Conservation (phyloP, 2,113 vertebrate species). For the Gambusia affinis region DNA sequence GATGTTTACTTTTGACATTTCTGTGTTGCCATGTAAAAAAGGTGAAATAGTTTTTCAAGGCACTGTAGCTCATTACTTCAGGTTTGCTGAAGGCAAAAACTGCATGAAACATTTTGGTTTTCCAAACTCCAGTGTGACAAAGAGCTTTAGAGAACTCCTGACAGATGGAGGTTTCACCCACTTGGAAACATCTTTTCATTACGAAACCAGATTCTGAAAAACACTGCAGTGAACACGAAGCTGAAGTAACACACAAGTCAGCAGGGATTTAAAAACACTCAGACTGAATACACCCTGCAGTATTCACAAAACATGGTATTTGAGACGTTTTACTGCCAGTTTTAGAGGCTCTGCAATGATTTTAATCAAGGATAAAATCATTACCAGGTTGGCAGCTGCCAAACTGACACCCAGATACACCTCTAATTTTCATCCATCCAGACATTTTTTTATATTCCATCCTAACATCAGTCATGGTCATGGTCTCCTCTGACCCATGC, state of each 20-base stretch:
- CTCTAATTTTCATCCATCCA: too few relatives aligned
- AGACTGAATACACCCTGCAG: neutral
- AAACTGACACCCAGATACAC: too few relatives aligned
- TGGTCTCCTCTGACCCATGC: neutral
- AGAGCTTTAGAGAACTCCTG: neutral
- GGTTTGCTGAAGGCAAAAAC: neutral
- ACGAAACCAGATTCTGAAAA: neutral
- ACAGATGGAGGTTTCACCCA: neutral
- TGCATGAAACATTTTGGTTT: neutral
- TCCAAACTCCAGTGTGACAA: neutral
- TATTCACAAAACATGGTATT: too few relatives aligned
- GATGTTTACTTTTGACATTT: too few relatives aligned
- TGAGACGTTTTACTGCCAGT: too few relatives aligned
- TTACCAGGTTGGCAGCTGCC: too few relatives aligned
- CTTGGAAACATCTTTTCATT: neutral
- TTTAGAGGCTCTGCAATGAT: neutral
- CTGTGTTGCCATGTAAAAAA: neutral
- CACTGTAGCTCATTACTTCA: neutral
- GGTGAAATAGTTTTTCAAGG: neutral
- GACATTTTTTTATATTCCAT: neutral
- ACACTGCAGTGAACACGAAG: neutral
- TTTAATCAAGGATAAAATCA: too few relatives aligned
- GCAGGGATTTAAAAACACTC: neutral
- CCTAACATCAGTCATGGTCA: neutral
- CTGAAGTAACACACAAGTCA: neutral